Conservation (phyloP, 2,888 invertebrate genomes). For the Ectemnius continuus region DNA sequence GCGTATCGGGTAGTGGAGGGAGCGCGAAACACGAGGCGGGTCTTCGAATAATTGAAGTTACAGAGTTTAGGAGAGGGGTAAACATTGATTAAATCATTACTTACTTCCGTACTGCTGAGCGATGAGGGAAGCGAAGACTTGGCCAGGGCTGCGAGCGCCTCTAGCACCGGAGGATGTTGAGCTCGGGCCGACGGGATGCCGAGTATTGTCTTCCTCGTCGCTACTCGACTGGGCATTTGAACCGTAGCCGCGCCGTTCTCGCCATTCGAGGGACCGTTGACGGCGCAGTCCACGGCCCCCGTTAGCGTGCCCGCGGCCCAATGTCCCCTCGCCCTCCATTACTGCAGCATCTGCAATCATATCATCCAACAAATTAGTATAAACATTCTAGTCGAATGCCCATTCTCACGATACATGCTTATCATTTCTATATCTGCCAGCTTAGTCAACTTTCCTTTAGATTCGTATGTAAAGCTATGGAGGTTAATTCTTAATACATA, state of each 20-base stretch:
- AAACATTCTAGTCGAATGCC: too few species aligned
- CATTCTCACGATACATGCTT: too few species aligned
- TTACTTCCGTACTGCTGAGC: conserved; percentile 70
- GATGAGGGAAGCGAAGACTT: conserved; percentile 68
- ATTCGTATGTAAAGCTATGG: too few species aligned
- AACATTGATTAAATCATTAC: conserved; percentile 48
- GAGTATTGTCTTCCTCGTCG: conserved; percentile 70
- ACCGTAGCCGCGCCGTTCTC: conserved; percentile 81
- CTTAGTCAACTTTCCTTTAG: too few species aligned
- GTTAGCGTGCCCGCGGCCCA: conserved; percentile 73
- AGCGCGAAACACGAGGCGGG: not conserved
- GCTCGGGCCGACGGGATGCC: conserved; percentile 65
- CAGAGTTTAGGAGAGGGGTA: conserved; percentile 14
- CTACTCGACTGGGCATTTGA: conserved; percentile 77
- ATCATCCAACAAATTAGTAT: not conserved
- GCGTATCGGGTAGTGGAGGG: not conserved
- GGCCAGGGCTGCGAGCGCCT: conserved; percentile 69
- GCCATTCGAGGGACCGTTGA: conserved; percentile 82
- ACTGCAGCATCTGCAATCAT: conserved; percentile 68
- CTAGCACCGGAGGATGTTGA: conserved; percentile 57
- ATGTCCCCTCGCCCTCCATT: conserved; percentile 72
- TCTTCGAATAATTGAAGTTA: conserved; percentile 5
- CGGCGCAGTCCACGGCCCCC: conserved; percentile 77
- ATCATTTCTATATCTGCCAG: too few species aligned
- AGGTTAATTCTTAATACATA: too few species aligned